Base-by-base conservation (phyloP, 2,888 invertebrate genomes). In the Dendrolimus pini region DNA sequence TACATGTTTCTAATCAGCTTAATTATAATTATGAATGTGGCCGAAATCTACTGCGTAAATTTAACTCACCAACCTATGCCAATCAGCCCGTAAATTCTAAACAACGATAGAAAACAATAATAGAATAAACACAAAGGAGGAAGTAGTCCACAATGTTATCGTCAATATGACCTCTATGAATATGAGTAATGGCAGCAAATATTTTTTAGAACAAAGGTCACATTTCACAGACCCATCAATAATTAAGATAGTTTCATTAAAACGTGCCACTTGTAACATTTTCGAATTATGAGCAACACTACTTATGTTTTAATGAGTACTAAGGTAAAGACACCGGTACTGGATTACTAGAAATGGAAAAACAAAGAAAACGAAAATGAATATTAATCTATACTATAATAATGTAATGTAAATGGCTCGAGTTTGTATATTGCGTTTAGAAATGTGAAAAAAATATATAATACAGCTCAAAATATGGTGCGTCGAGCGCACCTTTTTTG, bases 181-280 rank as follows among this genome's bases (percentile, higher is more conserved):
- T 57, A 52, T 42, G 7, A 54, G 54, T 30, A 47, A 57, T 9
- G 42, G 7, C 41, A 41, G n/a, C 54, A 59, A 54, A 41, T 41
- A 18, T 54, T 47, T 47, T 47, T 47, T 47, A 47, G 47, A 47
- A 47, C 47, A 56, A 58, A 47, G 47, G 47, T 47, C 47, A 47
- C 30, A 30, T 30, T 47, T 41, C 14, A n/a, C 12, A 59, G 52
- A 55, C 54, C 42, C 52, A 60, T 9, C 30, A n/a, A n/a, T 18
- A 47, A 47, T 47, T 47, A 54, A 47, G 9, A 47, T 47, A 47
- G 47, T 47, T 12, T 12, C 12, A 10, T 2, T 47, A 47, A 12
- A 47, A 47, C 47, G 47, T 47, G 47, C 47, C 8, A 10, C 47
- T 47, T 47, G 12, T 10, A 47, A 47, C 47, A 47, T 47, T 47